These are phyloP conservation scores for Limnephilus auricula DNA, from an alignment of 2,888 invertebrate species.

Conservation along the genomic window DNA sequence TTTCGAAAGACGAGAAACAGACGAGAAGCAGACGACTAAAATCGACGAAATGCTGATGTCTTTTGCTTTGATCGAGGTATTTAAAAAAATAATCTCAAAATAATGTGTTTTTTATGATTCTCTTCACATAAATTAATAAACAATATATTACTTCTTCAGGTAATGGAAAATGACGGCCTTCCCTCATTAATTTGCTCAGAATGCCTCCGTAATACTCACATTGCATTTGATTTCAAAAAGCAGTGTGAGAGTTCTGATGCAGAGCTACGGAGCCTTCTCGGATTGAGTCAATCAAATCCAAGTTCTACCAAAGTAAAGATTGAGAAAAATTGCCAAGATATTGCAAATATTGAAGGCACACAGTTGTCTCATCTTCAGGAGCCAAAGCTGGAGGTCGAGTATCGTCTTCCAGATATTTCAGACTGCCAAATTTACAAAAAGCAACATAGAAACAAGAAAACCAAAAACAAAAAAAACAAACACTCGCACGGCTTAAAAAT, in stretches of 20 bases:
- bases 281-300: neutral
- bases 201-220: constrained; percentile 58
- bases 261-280: constrained; percentile 58
- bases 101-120: neutral
- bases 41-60: constrained; percentile 63
- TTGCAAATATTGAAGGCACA: constrained; percentile 3
- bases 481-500: neutral
- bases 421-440: neutral
- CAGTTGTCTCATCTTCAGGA: constrained; percentile 36
- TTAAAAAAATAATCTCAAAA: neutral
- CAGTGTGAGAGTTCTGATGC: constrained; percentile 65
- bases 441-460: neutral
- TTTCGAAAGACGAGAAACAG: constrained; percentile 41
- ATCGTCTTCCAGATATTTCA: constrained; percentile 17
- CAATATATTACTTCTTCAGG: constrained; percentile 68
- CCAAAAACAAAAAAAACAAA: constrained; percentile 44
- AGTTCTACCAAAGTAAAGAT: constrained; percentile 43
- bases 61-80: constrained; percentile 59
- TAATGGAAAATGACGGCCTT: constrained; percentile 70
- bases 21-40: neutral
- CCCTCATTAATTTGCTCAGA: constrained; percentile 64
- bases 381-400: constrained; percentile 57
- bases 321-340: constrained; percentile 46
- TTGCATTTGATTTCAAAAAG: constrained; percentile 64
- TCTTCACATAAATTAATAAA: neutral